Evolutionary conservation across 2,113 vertebrate genomes (phyloP), one percentile per base, ranked within the genome.

Genomic region (Potamarius usumacintae): DNA sequence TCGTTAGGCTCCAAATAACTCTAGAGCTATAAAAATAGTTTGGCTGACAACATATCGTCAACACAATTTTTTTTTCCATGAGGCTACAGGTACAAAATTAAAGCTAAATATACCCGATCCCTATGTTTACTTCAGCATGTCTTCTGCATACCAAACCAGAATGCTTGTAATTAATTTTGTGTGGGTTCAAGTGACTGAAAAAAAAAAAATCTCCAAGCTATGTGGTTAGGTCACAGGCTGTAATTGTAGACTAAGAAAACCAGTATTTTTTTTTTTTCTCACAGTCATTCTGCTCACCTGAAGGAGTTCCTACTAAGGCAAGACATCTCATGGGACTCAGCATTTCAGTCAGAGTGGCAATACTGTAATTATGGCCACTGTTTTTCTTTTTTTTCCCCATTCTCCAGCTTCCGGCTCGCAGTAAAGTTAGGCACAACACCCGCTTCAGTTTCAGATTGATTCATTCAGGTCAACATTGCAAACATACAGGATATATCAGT

Each of bases 241-340:
- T 79, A 53, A 86, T 79, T 81, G 27, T 15, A 48, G 27, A 22
- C 77, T 57, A 71, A 48, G 85, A 81, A 81, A 81, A 58, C 77
- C 27, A 81, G 48, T n/a, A n/a, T 71, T 58, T 86, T 71, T 42
- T 42, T 42, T 42, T 42, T 42, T 42, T 15, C 53, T 67, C 25
- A 25, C 63, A 42, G 20, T 81, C 63, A 63, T 71, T 81, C 52
- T 48, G 14, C 71, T 67, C 25, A 86, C 22, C 63, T 86, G 77
- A 71, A 30, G 12, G 27, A 34, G 52, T 22, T 58, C 22, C 63
- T n/a, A 52, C 22, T 55, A 52, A 48, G 10, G 52, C 57, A 7
- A 18, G 78, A 14, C 22, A 22, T 71, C 52, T 30, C 5, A 15
- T 53, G 50, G 7, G 85, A 30, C 62, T 42, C 12, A 0, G 20